Percentiles rank a stretch among this genome's conserved stretches.
Evolutionary conservation across 2,113 vertebrate species (phyloP).

Genomic region (Bagarius yarrelli): DNA sequence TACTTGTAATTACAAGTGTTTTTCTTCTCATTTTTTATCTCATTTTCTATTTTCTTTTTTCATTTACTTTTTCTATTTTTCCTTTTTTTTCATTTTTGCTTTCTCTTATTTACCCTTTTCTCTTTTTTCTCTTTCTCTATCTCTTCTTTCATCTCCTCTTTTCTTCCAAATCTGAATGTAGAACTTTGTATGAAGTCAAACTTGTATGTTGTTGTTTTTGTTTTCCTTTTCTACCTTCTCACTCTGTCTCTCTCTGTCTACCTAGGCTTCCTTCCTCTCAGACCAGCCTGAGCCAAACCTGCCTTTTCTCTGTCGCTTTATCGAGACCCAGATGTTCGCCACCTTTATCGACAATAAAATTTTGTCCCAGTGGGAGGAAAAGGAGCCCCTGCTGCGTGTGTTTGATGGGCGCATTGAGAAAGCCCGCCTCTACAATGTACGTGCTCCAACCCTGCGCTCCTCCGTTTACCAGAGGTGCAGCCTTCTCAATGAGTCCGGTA

Average conservation of each 20-base stretch:
- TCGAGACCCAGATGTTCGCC: slow-evolving; percentile 98
- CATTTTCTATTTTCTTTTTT: too few species aligned
- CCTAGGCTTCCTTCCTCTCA: slow-evolving; percentile 93
- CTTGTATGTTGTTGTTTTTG: background rate
- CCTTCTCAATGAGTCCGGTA: slow-evolving; percentile 91
- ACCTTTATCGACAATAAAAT: slow-evolving; percentile 98
- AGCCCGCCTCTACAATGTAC: slow-evolving; percentile 88
- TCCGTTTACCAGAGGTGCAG: slow-evolving; percentile 98
- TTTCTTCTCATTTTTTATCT: too few species aligned
- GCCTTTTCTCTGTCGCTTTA: slow-evolving; percentile 95
- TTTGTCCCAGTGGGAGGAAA: slow-evolving; percentile 98
- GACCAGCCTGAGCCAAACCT: slow-evolving; percentile 97
- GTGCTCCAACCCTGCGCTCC: slow-evolving; percentile 91
- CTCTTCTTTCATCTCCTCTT: too few species aligned
- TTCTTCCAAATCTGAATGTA: too few species aligned
- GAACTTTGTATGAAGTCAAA: background rate
- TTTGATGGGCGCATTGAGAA: slow-evolving; percentile 94
- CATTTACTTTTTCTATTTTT: too few species aligned
- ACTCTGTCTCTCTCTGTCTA: background rate
- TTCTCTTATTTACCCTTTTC: too few species aligned
- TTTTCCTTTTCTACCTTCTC: background rate
- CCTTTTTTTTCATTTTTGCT: too few species aligned
- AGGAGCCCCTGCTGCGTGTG: slow-evolving; percentile 88
- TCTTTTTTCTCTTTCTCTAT: too few species aligned
- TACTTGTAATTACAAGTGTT: too few species aligned